phyloP scores from a whole-genome alignment of 2,113 vertebrate genomes.

The Chunga burmeisteri region DNA sequence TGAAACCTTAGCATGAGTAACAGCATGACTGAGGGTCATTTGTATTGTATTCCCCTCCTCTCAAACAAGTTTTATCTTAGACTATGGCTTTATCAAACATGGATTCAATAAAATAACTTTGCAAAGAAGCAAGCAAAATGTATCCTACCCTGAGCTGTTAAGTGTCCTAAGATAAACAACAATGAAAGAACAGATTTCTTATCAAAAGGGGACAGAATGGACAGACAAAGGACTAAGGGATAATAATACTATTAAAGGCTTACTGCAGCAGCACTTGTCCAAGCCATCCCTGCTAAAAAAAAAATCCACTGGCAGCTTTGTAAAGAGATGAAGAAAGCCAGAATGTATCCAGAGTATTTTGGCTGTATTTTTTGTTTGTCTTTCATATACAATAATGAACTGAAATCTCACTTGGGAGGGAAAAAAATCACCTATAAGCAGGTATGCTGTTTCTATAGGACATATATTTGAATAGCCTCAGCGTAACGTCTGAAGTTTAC shows the following conservation, averaged over 20 bases:
- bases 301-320: not conserved
- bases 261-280: not conserved
- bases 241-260: not conserved
- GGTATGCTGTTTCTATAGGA: not conserved
- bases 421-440: not conserved
- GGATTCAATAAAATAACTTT: not conserved
- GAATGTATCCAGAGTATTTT: not conserved
- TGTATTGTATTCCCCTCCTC: not conserved
- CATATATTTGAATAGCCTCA: not conserved
- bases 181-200: not conserved
- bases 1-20: not conserved
- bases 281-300: not conserved
- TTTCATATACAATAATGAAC: not conserved
- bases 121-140: not conserved
- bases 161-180: not conserved
- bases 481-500: not conserved
- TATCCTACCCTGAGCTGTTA: not conserved
- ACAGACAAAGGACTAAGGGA: not conserved
- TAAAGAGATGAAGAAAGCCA: not conserved
- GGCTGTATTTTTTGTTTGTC: not conserved
- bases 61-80: not conserved
- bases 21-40: not conserved
- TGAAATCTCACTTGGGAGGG: not conserved
- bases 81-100: not conserved
- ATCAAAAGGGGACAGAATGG: not conserved